phyloP scores from a whole-genome alignment of 2,113 vertebrate genomes.

The Campylomormyrus tamandua region DNA sequence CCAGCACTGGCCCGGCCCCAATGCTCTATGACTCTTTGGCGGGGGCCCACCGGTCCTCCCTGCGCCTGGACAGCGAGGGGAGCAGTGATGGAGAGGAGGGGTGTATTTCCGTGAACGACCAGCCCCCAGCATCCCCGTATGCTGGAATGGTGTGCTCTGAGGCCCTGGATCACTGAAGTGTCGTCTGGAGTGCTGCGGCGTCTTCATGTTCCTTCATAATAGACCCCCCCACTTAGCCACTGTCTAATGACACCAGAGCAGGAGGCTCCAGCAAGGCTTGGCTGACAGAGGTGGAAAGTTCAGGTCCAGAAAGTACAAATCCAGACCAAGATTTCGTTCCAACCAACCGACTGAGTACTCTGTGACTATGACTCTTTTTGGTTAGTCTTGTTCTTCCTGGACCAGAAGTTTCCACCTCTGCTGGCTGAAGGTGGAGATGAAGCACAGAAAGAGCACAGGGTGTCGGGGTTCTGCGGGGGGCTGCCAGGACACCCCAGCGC shows the following conservation, averaged over 20 bases:
- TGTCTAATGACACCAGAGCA: not conserved
- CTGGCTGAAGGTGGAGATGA: not conserved
- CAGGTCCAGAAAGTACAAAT: not conserved
- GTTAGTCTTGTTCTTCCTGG: not conserved
- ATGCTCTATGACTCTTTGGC: constrained; percentile 66
- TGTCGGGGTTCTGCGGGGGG: not conserved
- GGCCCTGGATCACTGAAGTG: constrained; percentile 52
- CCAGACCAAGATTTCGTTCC: not conserved
- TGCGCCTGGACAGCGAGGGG: constrained; percentile 76
- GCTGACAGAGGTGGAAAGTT: not conserved
- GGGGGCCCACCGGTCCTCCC: constrained; percentile 55
- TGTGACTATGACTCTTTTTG: not conserved
- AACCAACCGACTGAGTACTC: not conserved
- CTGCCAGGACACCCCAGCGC: not conserved
- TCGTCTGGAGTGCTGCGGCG: not conserved
- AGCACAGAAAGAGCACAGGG: not conserved
- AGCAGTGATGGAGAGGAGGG: constrained; percentile 66
- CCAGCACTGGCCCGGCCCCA: constrained; percentile 62
- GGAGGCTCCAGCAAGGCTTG: not conserved
- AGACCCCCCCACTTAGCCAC: not conserved
- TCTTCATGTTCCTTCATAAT: not conserved
- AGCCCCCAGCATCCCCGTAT: constrained; percentile 50
- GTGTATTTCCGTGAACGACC: constrained; percentile 29
- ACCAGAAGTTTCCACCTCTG: not conserved
- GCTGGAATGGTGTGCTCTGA: constrained; percentile 56